Conservation (phyloP, 2,797 vertebrate genomes). For the Brachyrhaphis roseni region DNA sequence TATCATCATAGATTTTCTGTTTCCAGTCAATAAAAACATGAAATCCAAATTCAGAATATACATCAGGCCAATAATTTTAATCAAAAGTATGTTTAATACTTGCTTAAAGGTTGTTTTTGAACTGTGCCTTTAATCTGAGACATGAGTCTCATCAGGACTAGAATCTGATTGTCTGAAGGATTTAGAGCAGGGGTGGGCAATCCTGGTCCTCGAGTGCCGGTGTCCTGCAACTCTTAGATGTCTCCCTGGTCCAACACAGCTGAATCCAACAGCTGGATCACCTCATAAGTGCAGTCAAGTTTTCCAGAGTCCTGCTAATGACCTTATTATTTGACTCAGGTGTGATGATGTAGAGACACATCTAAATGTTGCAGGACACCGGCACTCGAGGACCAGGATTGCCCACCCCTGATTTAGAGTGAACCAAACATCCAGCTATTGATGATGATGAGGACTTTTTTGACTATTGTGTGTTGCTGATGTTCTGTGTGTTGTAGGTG, state of each 20-base stretch:
- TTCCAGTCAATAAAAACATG: neutral
- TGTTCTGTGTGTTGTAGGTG: constrained; percentile 80
- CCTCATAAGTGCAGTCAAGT: too few species aligned
- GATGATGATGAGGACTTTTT: neutral
- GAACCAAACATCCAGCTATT: neutral
- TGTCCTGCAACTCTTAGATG: too few species aligned
- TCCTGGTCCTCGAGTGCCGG: too few species aligned
- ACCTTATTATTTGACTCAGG: too few species aligned
- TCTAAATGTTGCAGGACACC: too few species aligned
- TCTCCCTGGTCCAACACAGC: too few species aligned
- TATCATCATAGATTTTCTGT: neutral
- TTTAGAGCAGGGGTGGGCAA: too few species aligned
- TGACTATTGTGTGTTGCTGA: neutral
- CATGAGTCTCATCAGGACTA: neutral
- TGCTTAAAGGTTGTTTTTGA: neutral
- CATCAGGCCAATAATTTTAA: neutral
- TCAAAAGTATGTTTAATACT: neutral
- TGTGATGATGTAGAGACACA: too few species aligned
- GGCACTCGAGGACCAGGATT: too few species aligned
- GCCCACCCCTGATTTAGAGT: neutral
- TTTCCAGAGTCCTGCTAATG: too few species aligned
- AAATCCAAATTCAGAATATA: neutral
- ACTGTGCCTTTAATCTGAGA: neutral
- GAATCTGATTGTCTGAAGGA: neutral
- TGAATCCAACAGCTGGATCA: too few species aligned